Base-by-base conservation (phyloP, 92 coral and sea anemone genomes). In the Zoanthus gigantus region DNA sequence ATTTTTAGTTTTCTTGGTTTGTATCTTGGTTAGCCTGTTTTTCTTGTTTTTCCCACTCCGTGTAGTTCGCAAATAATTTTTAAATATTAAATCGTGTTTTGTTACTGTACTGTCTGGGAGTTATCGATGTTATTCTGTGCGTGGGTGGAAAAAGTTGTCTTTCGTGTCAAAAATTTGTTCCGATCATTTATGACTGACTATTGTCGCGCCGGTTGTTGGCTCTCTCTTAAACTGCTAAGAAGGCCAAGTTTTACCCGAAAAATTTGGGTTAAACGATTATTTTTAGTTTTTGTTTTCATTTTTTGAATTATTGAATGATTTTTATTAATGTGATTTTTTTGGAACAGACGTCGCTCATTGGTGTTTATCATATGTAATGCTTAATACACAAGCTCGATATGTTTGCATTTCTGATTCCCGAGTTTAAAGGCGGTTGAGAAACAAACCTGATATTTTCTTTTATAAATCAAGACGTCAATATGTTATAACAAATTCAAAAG, bases 91-190 rank as follows among this genome's bases (percentile, higher is more conserved):
- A 30, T 28, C 71, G 50, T 34, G 72, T 37, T 57, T 57, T 47
- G 18, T 78, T 54, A 57, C 69, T 23, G 16, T 7, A 58, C 15
- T 30, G 10, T 34, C 23, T 13, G 30, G 18, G 8, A 67, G 31
- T 67, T 23, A 18, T 14, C 23, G 31, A 23, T 30, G 74, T 17
- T 69, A 15, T 30, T 30, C 44, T 31, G 42, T 17, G 31, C 16
- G 17, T 81, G 85, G 74, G 85, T 81, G 66, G 85, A 58, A 46
- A 66, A 60, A 79, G 23, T 23, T 28, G 72, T 79, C 84, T 47
- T 66, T 81, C 85, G 85, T 81, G 85, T 65, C 74, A 81, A 69
- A 80, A 65, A 66, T 81, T 79, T 67, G 47, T 66, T 67, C 46
- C 58, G 45, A 81, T 79, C 53, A 81, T 67, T 66, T 81, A 53